Evolutionary conservation across 2,113 vertebrate genomes (phyloP).

Genomic region (Neotoma lepida): DNA sequence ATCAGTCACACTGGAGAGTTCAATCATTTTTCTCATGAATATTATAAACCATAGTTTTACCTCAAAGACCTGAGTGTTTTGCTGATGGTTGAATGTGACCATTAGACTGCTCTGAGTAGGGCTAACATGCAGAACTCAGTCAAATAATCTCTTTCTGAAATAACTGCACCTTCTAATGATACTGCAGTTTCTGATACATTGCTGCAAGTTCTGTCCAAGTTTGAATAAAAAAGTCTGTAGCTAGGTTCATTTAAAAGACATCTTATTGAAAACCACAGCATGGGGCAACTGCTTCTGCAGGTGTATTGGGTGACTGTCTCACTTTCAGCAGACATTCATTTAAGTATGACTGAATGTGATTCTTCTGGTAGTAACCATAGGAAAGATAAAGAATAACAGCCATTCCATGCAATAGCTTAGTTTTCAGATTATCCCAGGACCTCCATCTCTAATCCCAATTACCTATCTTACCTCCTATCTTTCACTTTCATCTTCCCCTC

Average conservation of each 20-base stretch:
- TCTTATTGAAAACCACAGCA: constrained; percentile 8
- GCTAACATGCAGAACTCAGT: not conserved
- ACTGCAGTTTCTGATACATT: constrained; percentile 13
- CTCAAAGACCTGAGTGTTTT: constrained; percentile 48
- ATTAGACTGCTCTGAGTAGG: not conserved
- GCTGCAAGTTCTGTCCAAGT: not conserved
- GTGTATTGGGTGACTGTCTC: not conserved
- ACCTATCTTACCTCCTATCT: not conserved
- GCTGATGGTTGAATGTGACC: not conserved
- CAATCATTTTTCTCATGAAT: constrained; percentile 49
- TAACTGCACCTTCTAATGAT: not conserved
- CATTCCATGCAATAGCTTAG: not conserved
- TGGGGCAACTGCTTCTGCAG: not conserved
- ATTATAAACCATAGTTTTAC: constrained; percentile 50
- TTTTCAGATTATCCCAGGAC: not conserved
- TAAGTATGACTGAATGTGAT: not conserved
- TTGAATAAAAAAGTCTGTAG: not conserved
- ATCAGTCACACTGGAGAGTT: constrained; percentile 53
- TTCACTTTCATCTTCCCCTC: not conserved
- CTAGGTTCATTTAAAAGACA: constrained; percentile 47
- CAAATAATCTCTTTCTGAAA: not conserved
- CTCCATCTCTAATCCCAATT: not conserved
- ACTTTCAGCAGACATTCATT: constrained; percentile 54
- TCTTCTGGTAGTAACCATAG: not conserved
- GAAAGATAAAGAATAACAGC: constrained; percentile 3